A percentile compares a stretch with the other conserved stretches of the same genome.
Evolutionary conservation across 2,888 invertebrate genomes (phyloP).

Genomic region (Caradrina kadenii): DNA sequence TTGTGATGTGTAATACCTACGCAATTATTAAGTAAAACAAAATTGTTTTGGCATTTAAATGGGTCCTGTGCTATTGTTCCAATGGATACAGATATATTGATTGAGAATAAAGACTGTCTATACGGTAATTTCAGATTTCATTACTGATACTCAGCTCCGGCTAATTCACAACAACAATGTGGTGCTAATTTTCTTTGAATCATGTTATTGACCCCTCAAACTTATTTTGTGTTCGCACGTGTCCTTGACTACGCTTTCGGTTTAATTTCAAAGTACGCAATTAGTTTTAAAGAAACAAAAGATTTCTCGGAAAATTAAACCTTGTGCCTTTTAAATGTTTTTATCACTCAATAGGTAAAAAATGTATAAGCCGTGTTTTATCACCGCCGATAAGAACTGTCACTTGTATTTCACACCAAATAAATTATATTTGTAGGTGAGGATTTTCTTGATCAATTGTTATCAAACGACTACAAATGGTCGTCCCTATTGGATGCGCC

Average conservation of each 20-base stretch:
- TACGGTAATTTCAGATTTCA: slow-evolving; percentile 77
- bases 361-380: slow-evolving; percentile 30
- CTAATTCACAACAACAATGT: slow-evolving; percentile 73
- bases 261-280: slow-evolving; percentile 52
- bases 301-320: slow-evolving; percentile 5
- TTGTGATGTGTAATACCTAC: slow-evolving; percentile 41
- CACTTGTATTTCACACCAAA: slow-evolving; percentile 22
- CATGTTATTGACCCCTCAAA: slow-evolving; percentile 75
- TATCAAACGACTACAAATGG: slow-evolving; percentile 84
- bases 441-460: slow-evolving; percentile 84
- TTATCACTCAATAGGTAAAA: slow-evolving; percentile 10
- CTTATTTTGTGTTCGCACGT: slow-evolving; percentile 65
- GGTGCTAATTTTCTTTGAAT: slow-evolving; percentile 56
- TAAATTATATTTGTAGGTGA: slow-evolving; percentile 75
- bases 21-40: slow-evolving; percentile 45
- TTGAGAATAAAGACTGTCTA: slow-evolving; percentile 81
- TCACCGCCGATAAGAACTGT: slow-evolving; percentile 42
- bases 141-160: slow-evolving; percentile 63
- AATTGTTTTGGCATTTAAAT: slow-evolving; percentile 41
- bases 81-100: slow-evolving; percentile 88
- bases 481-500: slow-evolving; percentile 84
- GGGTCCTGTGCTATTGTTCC: slow-evolving; percentile 46
- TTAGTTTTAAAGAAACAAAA: slow-evolving; percentile 34
- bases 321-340: slow-evolving; percentile 1
- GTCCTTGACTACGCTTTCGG: slow-evolving; percentile 77